These are phyloP conservation scores for Limnodromus scolopaceus DNA, from an alignment of 2,797 vertebrate genomes.

Conservation along the genomic window DNA sequence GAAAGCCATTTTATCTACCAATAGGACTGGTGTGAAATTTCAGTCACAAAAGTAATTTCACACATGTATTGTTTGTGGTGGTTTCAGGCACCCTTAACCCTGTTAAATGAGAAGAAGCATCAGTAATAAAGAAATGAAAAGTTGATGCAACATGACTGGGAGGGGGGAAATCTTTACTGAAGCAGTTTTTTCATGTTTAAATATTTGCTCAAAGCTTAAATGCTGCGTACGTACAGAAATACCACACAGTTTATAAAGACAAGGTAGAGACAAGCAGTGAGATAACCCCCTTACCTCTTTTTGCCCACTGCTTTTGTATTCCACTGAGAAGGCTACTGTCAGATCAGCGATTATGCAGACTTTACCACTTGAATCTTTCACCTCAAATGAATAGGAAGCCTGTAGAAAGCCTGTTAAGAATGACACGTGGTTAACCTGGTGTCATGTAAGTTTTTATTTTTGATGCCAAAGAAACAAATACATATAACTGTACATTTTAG, in stretches of 20 bases:
- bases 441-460: neutral
- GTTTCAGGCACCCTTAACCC: neutral
- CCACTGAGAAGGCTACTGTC: constrained; percentile 82
- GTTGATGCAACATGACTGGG: neutral
- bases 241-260: neutral
- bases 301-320: constrained; percentile 67
- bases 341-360: constrained; percentile 89
- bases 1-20: neutral
- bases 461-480: neutral
- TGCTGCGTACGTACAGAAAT: rapidly evolving
- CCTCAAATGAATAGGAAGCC: constrained; percentile 82
- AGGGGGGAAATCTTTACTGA: neutral
- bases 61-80: neutral
- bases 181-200: neutral
- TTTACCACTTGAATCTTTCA: constrained; percentile 79
- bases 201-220: neutral
- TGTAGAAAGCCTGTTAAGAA: constrained; percentile 71
- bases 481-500: neutral
- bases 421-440: neutral
- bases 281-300: constrained; percentile 50
- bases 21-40: neutral
- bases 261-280: neutral
- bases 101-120: neutral
- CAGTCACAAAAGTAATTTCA: neutral
- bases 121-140: neutral